phyloP scores from a whole-genome alignment of 2,113 vertebrate species.

The Siniperca knerii region DNA sequence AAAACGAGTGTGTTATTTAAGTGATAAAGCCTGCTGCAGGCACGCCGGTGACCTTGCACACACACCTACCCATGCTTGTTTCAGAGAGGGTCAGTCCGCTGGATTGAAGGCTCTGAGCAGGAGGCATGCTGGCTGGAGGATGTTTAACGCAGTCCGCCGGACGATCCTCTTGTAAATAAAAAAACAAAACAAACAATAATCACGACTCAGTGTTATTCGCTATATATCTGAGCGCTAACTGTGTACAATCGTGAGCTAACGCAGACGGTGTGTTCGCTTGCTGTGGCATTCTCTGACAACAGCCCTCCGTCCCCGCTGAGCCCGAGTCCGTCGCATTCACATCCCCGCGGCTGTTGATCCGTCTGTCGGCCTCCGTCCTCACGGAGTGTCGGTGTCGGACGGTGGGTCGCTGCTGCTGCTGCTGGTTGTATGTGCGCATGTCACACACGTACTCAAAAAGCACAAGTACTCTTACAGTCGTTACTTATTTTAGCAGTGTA shows the following conservation, averaged over 20 bases:
- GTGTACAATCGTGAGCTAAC: constrained; percentile 32
- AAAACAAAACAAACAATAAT: constrained; percentile 15
- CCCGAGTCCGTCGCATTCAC: constrained; percentile 47
- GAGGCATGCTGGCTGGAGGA: constrained; percentile 77
- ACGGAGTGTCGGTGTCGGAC: constrained; percentile 45
- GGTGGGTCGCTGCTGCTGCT: constrained; percentile 30
- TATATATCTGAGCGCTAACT: not conserved
- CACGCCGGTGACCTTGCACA: constrained; percentile 82
- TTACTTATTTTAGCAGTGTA: not conserved
- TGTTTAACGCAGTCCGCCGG: constrained; percentile 20
- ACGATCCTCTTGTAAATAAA: constrained; percentile 21
- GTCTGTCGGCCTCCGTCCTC: constrained; percentile 50
- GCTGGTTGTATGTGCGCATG: constrained; percentile 73
- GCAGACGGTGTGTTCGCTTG: constrained; percentile 20
- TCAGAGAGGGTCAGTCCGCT: constrained; percentile 82
- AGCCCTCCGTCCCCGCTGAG: constrained; percentile 32
- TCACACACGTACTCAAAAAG: constrained; percentile 38
- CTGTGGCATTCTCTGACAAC: constrained; percentile 66
- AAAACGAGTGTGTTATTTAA: not conserved
- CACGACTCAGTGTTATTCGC: constrained; percentile 53
- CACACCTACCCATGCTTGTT: constrained; percentile 83
- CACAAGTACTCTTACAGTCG: not conserved
- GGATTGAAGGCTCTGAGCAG: constrained; percentile 80
- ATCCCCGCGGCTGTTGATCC: constrained; percentile 50
- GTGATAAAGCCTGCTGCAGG: constrained; percentile 45